phyloP scores from a whole-genome alignment of 2,888 invertebrate species.

The Pollenia labialis region DNA sequence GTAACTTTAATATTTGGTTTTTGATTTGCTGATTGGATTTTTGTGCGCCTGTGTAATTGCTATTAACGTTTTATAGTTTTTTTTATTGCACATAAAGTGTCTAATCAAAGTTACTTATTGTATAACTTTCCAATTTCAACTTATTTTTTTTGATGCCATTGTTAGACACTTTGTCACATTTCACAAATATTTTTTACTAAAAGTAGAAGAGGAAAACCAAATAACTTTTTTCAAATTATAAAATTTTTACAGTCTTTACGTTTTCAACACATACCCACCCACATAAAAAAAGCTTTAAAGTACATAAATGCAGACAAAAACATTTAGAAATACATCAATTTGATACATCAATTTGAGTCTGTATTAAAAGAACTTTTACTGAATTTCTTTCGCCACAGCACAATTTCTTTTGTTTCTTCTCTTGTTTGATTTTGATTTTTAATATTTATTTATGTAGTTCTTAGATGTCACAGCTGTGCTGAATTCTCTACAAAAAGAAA shows the following conservation, averaged over 20 bases:
- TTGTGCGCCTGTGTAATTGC: too few relatives aligned
- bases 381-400: background rate
- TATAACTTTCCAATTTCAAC: background rate
- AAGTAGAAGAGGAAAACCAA: too few relatives aligned
- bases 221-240: too few relatives aligned
- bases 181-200: background rate
- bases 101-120: background rate
- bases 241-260: background rate
- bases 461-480: background rate
- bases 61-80: too few relatives aligned
- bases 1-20: too few relatives aligned
- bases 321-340: too few relatives aligned
- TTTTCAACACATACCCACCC: background rate
- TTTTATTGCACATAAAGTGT: too few relatives aligned
- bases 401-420: background rate
- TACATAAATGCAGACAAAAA: too few relatives aligned
- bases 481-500: background rate
- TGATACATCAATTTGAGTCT: background rate
- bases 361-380: background rate
- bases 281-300: background rate
- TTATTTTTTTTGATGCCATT: background rate
- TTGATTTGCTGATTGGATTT: too few relatives aligned
- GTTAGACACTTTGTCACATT: conserved; percentile 9
- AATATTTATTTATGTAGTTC: too few relatives aligned
- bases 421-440: background rate